Evolutionary conservation across 2,888 invertebrate species (phyloP).

Genomic region (Nycteola revayana): DNA sequence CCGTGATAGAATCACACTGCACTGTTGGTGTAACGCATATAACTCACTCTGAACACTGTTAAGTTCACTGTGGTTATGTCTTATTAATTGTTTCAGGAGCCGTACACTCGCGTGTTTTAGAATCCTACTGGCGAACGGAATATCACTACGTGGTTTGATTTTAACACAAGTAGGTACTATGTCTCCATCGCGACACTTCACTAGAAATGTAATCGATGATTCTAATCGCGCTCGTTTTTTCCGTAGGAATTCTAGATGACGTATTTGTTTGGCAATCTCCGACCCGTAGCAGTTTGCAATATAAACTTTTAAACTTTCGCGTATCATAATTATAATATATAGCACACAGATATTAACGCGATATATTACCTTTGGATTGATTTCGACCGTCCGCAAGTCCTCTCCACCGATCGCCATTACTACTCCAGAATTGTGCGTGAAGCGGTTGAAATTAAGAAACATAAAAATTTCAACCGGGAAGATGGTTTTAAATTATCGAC

Average conservation of each 20-base stretch:
- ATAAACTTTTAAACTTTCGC: too few species aligned
- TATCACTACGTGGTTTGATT: conserved; percentile 1
- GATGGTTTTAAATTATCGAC: too few species aligned
- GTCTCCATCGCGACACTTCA: not conserved
- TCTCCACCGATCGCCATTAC: too few species aligned
- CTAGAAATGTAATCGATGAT: not conserved
- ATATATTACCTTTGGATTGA: too few species aligned
- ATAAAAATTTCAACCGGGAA: too few species aligned
- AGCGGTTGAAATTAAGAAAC: too few species aligned
- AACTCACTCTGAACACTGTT: not conserved
- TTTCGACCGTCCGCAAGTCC: too few species aligned
- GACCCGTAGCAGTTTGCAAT: not conserved
- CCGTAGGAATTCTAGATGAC: not conserved
- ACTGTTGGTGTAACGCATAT: not conserved
- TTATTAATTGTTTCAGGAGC: conserved; percentile 1
- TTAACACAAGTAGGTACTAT: conserved; percentile 1
- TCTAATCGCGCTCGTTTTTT: not conserved
- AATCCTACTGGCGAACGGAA: not conserved
- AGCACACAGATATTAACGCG: too few species aligned
- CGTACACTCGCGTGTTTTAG: conserved; percentile 1
- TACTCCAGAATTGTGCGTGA: too few species aligned
- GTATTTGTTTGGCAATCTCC: not conserved
- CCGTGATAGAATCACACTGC: not conserved
- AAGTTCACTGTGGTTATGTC: conserved; percentile 1
- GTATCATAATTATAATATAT: too few species aligned